Evolutionary conservation across 2,797 vertebrate genomes (phyloP).

Genomic region (Xenops minutus): DNA sequence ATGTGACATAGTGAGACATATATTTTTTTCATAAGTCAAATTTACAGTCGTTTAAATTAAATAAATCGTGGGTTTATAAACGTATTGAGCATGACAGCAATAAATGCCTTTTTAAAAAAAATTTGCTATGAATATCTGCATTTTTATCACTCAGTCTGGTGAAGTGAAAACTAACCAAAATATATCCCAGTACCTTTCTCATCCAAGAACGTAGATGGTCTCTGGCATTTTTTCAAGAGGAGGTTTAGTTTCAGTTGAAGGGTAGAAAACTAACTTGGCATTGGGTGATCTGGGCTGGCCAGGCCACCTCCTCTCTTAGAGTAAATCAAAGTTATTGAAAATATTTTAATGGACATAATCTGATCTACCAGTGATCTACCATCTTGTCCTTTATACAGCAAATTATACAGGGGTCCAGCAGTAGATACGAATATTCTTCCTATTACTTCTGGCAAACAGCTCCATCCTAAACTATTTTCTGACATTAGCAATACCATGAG

Average conservation of each 20-base stretch:
- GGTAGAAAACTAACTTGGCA: not conserved
- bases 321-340: not conserved
- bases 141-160: not conserved
- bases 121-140: not conserved
- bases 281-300: not conserved
- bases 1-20: not conserved
- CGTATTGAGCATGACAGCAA: not conserved
- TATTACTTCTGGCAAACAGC: not conserved
- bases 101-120: slow-evolving; percentile 27
- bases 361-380: not conserved
- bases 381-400: not conserved
- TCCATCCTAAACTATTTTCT: not conserved
- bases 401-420: not conserved
- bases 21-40: slow-evolving; percentile 15
- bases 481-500: not conserved
- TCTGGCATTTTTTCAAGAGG: not conserved
- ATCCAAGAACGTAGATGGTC: not conserved
- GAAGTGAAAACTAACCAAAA: not conserved
- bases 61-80: not conserved
- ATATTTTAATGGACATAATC: not conserved
- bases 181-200: not conserved
- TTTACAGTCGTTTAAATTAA: slow-evolving; percentile 15
- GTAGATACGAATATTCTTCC: not conserved
- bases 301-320: not conserved
- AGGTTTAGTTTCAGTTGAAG: not conserved